Base-by-base conservation (phyloP, 2,888 invertebrate species). In the Mayetiola destructor region DNA sequence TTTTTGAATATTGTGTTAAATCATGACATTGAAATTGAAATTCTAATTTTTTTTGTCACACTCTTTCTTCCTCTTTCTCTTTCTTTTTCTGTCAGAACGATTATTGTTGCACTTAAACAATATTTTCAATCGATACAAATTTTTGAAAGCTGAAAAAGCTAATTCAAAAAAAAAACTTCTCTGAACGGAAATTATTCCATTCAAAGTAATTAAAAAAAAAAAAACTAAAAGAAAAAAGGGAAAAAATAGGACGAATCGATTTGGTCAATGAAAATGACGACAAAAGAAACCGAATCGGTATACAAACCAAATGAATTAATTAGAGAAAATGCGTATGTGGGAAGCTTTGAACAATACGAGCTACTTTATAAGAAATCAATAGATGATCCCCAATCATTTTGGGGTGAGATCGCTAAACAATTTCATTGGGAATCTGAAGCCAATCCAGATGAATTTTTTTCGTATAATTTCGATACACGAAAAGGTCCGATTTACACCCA, bases 321-420 rank as follows among this genome's bases (percentile, higher is more conserved):
- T 18, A 73, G 76, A 57, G 76, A 74, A 61, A 76, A 77, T 64
- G 78, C 84, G 29, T 76, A 85, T 71, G 77, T 88, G 64, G 78
- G 78, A 56, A 80, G 80, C 59, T 77, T 87, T 72, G 79, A 81
- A 23, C 81, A 89, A 65, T 96, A 96, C 70, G 77, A 78, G 64
- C 79, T 82, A 65, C 82, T 93, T 81, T 85, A 96, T 72, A 79
- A 84, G 65, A 79, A 82, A 66, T 95, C 95, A 1, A 75, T 97
- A 61, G 84, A 90, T 56, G 81, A 90, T 66, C 94, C 97, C 0
- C 85, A 84, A 63, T 80, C 79, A 58, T 99, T 99, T 73, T 99
- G 97, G 99, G 81, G 83, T 27, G 84, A 89, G 64, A 85, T 96
- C 62, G 87, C 90, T n/a, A 82, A 86, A 64, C 85, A 94, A 68